Evolutionary conservation across 2,113 vertebrate species (phyloP).

Genomic region (Castor canadensis): DNA sequence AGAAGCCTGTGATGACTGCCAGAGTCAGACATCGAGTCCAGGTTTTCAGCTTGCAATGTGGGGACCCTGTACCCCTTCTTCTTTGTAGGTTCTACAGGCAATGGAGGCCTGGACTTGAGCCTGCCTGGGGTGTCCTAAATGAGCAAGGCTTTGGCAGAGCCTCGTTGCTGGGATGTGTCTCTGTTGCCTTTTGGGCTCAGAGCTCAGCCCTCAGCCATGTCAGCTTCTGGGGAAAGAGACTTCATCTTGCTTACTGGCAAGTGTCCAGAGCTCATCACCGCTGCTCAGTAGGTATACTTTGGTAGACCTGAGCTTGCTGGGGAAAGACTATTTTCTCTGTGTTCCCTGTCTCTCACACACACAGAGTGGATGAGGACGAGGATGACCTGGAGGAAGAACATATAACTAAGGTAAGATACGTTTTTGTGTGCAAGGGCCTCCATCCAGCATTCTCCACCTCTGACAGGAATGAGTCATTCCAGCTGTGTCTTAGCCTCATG

Average conservation of each 20-base stretch:
- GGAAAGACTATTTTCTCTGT: not conserved
- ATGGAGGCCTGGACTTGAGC: not conserved
- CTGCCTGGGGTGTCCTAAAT: not conserved
- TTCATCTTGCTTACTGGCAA: fast-evolving
- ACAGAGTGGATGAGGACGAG: conserved; percentile 86
- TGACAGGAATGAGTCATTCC: not conserved
- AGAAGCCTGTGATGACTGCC: not conserved
- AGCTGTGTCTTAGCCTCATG: not conserved
- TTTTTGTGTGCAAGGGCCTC: not conserved
- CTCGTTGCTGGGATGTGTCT: not conserved
- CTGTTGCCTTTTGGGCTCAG: not conserved
- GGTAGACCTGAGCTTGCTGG: not conserved
- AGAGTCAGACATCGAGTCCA: not conserved
- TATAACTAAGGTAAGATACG: conserved; percentile 90
- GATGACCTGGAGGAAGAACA: conserved; percentile 95
- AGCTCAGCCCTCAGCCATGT: not conserved
- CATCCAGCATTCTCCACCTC: not conserved
- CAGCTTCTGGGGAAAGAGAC: not conserved
- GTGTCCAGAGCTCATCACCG: not conserved
- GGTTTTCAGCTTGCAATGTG: not conserved
- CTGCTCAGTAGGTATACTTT: too few relatives aligned
- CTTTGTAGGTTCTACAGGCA: not conserved
- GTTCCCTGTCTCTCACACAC: not conserved
- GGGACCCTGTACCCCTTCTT: not conserved
- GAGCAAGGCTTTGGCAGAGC: not conserved